phyloP scores from a whole-genome alignment of 2,113 vertebrate species.

The Oplegnathus fasciatus region DNA sequence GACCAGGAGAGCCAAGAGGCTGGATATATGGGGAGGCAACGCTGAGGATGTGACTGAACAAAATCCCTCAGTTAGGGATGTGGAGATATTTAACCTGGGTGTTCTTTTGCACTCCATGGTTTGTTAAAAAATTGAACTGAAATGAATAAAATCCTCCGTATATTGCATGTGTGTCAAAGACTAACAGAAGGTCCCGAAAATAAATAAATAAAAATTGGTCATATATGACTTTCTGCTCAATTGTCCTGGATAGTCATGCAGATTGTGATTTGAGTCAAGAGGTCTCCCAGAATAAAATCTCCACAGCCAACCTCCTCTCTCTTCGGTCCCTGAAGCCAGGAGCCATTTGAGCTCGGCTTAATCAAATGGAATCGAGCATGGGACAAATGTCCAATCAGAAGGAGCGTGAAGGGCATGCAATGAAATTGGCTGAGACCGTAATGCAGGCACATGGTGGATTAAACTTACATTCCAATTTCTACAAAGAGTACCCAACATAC shows the following conservation, averaged over 20 bases:
- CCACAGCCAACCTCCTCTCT: conserved; percentile 11
- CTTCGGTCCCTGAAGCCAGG: conserved; percentile 24
- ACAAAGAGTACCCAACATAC: neutral
- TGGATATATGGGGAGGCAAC: neutral
- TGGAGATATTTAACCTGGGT: neutral
- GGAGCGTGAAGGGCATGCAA: conserved; percentile 61
- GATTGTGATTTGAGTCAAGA: conserved; percentile 36
- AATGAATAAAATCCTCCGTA: neutral
- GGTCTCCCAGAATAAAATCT: conserved; percentile 41
- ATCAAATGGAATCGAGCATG: conserved; percentile 69
- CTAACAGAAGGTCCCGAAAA: neutral
- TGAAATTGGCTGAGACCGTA: conserved; percentile 46
- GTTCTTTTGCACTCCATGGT: neutral
- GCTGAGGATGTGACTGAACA: conserved; percentile 1
- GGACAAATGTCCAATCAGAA: conserved; percentile 70
- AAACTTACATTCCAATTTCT: conserved; percentile 44
- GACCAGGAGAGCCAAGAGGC: conserved; percentile 46
- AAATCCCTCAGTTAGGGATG: conserved; percentile 6
- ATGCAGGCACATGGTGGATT: conserved; percentile 55
- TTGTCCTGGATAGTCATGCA: conserved; percentile 17
- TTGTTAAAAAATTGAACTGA: neutral
- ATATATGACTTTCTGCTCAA: conserved; percentile 41
- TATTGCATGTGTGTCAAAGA: neutral
- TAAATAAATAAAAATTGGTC: conserved; percentile 16
- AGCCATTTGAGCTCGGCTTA: conserved; percentile 56